Base-by-base conservation (phyloP, 2,113 vertebrate genomes). In the Zosterops pallidus region DNA sequence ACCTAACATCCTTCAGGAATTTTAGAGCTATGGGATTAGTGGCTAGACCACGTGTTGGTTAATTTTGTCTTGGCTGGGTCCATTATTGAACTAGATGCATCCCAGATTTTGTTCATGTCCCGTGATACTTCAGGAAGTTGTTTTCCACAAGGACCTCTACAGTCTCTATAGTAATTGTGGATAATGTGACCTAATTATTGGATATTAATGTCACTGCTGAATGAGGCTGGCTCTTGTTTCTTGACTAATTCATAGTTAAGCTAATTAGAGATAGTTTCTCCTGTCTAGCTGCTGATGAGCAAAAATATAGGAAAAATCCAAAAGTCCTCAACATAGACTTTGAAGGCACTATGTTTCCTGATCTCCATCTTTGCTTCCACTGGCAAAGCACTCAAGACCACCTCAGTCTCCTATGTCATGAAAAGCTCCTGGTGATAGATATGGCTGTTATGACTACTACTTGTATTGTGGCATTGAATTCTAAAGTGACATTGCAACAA, bases 61-160 rank as follows among this genome's bases (percentile, higher is more conserved):
- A 89, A 89, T 92, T 89, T 97, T 94, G 83, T 94, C 83, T 91
- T 95, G 80, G 56, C 29, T 86, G 77, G 75, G 76, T 67, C 64
- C 56, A 37, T 84, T 86, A 82, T 41, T 62, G 75, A 75, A 29
- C 39, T 59, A 91, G 76, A 83, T 83, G 79, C 37, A 86, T 86
- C 83, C 49, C 81, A 78, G 64, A 68, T 94, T 92, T 90, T 86
- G 47, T 71, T 72, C 11, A 5, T 25, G 52, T 68, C 44, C 72
- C 25, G 24, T 64, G 76, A 75, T 89, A 47, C 71, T 59, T 24
- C 3, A 55, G 44, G 22, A 90, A 59, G 29, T 64, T 47, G 33
- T 60, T 94, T 89, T 92, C 74, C 65, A 56, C 49, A 19, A 70
- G 83, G 56, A 88, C 10, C 52, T 81, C 29, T 37, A 6, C 31